phyloP scores from a whole-genome alignment of 2,797 vertebrate species.

The Xenentodon cancila region DNA sequence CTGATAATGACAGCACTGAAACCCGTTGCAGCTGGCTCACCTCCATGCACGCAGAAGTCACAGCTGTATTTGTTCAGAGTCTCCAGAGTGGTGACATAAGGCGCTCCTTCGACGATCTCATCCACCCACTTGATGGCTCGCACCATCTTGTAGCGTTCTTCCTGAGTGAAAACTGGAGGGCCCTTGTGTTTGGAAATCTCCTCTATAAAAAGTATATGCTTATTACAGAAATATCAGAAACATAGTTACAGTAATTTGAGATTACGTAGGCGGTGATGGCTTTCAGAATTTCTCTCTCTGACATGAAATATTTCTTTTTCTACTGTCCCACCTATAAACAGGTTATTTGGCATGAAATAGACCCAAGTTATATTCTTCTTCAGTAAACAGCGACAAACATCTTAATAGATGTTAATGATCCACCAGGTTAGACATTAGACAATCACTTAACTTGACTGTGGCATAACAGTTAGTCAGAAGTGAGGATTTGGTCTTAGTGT shows the following conservation, averaged over 20 bases:
- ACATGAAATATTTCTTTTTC: background rate
- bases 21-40: conserved; percentile 24
- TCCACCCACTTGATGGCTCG: conserved; percentile 99
- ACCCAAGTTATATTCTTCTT: background rate
- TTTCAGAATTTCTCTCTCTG: too few species aligned
- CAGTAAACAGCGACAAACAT: too few species aligned
- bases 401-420: too few species aligned
- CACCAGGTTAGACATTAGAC: background rate
- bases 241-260: background rate
- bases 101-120: conserved; percentile 93
- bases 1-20: too few species aligned
- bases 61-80: conserved; percentile 94
- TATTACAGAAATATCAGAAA: background rate
- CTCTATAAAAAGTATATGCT: conserved; percentile 68
- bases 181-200: conserved; percentile 98
- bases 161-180: conserved; percentile 96
- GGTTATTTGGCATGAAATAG: background rate
- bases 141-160: conserved; percentile 97
- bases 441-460: background rate
- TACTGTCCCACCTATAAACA: background rate
- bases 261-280: too few species aligned
- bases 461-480: background rate
- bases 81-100: conserved; percentile 95
- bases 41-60: conserved; percentile 91
- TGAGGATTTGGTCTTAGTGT: background rate